Evolutionary conservation across 2,113 vertebrate species (phyloP).

Genomic region (Pterocles orientalis): DNA sequence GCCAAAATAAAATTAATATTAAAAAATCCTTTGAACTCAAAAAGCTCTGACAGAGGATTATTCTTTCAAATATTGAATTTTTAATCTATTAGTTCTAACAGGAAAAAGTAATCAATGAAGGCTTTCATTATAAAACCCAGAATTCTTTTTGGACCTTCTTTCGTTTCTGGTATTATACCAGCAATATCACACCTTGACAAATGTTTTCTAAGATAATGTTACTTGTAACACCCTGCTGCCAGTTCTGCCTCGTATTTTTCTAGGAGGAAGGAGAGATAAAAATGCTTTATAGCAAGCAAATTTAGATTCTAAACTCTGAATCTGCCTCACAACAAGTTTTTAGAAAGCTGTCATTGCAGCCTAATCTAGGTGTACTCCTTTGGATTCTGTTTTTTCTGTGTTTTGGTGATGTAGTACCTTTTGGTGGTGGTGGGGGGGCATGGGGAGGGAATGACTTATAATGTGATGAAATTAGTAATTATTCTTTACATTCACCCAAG

Average conservation of each 20-base stretch:
- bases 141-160: conserved; percentile 6
- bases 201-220: conserved; percentile 39
- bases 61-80: neutral
- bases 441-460: neutral
- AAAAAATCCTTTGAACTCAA: neutral
- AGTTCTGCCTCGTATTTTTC: neutral
- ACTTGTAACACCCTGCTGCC: neutral
- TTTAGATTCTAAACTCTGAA: neutral
- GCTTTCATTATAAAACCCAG: neutral
- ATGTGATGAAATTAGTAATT: neutral
- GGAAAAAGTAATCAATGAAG: neutral
- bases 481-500: neutral
- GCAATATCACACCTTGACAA: neutral
- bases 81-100: neutral
- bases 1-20: conserved; percentile 13
- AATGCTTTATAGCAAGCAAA: neutral
- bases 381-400: neutral
- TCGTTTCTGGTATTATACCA: neutral
- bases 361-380: neutral
- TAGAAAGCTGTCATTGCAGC: neutral
- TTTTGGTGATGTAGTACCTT: neutral
- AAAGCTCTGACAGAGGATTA: conserved; percentile 1
- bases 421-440: too few species aligned
- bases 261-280: neutral
- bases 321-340: neutral